A percentile compares a stretch with the other conserved stretches of the same genome.
phyloP scores from a whole-genome alignment of 2,113 vertebrate genomes.

The Thalassoma bifasciatum region DNA sequence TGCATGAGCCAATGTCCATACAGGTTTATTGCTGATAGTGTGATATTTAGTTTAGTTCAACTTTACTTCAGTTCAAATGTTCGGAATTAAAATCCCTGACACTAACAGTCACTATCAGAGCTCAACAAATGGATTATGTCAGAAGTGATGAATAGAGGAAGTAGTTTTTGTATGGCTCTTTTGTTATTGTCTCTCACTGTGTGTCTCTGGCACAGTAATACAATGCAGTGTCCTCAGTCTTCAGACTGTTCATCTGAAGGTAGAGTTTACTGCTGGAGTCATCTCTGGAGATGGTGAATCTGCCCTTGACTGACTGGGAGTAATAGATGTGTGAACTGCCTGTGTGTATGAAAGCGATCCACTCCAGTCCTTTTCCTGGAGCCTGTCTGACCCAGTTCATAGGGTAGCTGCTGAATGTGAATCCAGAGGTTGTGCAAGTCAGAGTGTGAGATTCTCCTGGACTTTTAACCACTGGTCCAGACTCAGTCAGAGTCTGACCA shows the following conservation, averaged over 20 bases:
- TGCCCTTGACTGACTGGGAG: slow-evolving; percentile 40
- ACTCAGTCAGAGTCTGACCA: no score
- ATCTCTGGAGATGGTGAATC: slow-evolving; percentile 58
- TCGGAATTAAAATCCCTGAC: no score
- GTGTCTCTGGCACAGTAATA: slow-evolving; percentile 19
- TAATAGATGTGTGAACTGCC: rapidly evolving
- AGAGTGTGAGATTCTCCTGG: slow-evolving; percentile 20
- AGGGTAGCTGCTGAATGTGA: not conserved
- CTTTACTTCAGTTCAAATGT: no score
- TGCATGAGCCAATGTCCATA: no score
- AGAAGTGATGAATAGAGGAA: no score
- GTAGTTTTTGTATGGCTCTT: not conserved
- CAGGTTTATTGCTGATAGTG: no score
- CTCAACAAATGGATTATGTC: no score
- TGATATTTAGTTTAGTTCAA: no score
- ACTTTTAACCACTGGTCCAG: no score
- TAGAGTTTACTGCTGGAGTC: not conserved
- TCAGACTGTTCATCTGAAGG: slow-evolving; percentile 36
- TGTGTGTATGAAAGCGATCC: not conserved
- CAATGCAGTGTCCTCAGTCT: slow-evolving; percentile 4
- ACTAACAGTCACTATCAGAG: no score
- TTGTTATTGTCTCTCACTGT: not conserved
- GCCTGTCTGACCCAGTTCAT: slow-evolving; percentile 63
- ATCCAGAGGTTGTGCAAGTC: slow-evolving; percentile 20
- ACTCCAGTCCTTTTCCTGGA: slow-evolving; percentile 39